Base-by-base conservation (phyloP, 2,797 vertebrate species). In the Thalassophryne amazonica region DNA sequence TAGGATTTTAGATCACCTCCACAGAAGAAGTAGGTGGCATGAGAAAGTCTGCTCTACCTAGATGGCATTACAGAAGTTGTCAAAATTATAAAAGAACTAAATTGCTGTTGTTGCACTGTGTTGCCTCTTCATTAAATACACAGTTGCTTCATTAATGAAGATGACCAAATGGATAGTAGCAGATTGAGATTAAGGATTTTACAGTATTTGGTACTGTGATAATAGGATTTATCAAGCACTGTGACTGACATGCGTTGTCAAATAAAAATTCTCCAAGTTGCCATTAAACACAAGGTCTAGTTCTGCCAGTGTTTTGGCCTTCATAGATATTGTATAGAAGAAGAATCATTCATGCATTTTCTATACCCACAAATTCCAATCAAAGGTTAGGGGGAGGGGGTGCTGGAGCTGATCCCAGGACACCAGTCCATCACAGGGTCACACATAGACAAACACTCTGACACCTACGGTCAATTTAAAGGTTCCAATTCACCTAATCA, bases 111-210 rank as follows among this genome's bases (percentile, higher is more conserved):
- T 11, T 37, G 48, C 48, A 41, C 14, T 8, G 48, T 23, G 24
- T 22, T 12, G 36, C 43, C 18, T 15, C 12, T 51, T 59, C 42
- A 57, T 36, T 57, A 60, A 70, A 79, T 33, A 36, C 30, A 46
- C 27, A 53, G 27, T 53, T 40, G 46, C 60, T 20, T 37, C 46
- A 70, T 30, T 53, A 64, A 57, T 56, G 13, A 59, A 51, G 58
- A 79, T 69, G 58, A 76, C 60, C 71, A 75, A 76, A 43, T 42
- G 84, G 65, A 78, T 80, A 59, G 64, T 28, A 52, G 67, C 75
- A 81, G 76, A 75, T 65, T 80, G 77, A 72, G 77, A 80, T 83
- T 69, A 72, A 15, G 47, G 62, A 68, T 70, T 69, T 76, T 76
- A 60, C 64, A 80, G 74, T 69, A 83, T 76, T 69, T 74, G 15